These are phyloP conservation scores for Platynereis dumerilii DNA, from an alignment of 2,888 invertebrate genomes.

Conservation along the genomic window DNA sequence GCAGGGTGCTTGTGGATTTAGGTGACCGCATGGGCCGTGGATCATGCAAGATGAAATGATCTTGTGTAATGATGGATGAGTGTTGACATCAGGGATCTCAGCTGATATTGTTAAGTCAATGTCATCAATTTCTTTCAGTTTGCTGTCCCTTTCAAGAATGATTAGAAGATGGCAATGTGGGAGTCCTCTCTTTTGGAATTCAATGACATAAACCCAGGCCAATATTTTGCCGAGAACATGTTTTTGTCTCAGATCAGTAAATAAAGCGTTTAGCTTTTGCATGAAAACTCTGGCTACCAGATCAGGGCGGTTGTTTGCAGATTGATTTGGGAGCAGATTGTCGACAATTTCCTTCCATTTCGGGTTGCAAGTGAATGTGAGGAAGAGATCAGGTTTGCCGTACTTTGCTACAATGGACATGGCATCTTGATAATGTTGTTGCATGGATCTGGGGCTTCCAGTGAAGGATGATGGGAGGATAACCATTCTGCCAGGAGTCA, in stretches of 20 bases:
- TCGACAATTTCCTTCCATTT: too few species aligned
- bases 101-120: neutral
- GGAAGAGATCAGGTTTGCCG: too few species aligned
- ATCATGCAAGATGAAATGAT: neutral
- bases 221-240: neutral
- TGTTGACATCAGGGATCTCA: neutral
- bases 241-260: neutral
- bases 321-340: neutral
- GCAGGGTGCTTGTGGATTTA: neutral
- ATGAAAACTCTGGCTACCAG: neutral
- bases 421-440: too few species aligned
- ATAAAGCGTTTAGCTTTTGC: neutral
- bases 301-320: neutral
- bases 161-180: neutral
- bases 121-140: neutral
- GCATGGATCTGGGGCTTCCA: too few species aligned
- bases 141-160: neutral
- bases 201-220: neutral
- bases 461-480: too few species aligned
- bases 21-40: neutral
- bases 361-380: too few species aligned
- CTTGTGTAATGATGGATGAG: neutral
- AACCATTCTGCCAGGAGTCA: too few species aligned
- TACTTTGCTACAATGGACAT: too few species aligned
- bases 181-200: conserved; percentile 6